Evolutionary conservation across 2,888 invertebrate species (phyloP), one percentile per base, ranked within the genome.

Genomic region (Caenorhabditis zanzibari): DNA sequence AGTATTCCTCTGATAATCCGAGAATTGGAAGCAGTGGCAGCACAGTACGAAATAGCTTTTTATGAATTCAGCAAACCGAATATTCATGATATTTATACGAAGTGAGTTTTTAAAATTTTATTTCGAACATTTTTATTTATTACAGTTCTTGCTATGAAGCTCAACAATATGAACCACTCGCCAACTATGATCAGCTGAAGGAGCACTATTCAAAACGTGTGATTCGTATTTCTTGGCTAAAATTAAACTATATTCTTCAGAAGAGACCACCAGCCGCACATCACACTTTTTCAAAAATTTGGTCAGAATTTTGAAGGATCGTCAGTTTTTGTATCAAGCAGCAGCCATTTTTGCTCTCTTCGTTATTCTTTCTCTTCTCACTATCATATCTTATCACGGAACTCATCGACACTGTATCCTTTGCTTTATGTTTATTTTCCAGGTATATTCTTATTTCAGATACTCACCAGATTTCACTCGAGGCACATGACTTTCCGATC

Each of bases 61-160:
- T 75, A 35, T 38, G 81, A 81, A n/a, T 12, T 81, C n/a, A 41
- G 56, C 24, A 61, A 41, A 16, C 75, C 75, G 14, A 74, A 47
- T 28, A 28, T 81, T 35, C 74, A 75, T n/a, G 81, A 81, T 56
- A 32, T 81, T 35, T 81, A 81, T 24, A 35, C 74, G n/a, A 81
- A 81, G 81, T 81, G 16, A 22, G 49, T 24, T 24, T 16, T 5
- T 12, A n/a, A n/a, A n/a, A 10, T 19, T 6, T 3, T 63, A 3
- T 12, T 44, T 44, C 12, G 0, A 35, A 22, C 7, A 47, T 47
- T 47, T 9, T 44, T 26, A 61, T 81, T 52, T 2, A n/a, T n/a
- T n/a, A n/a, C 63, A 81, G 81, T 22, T 69, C 81, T 1, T 74
- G 74, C 24, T 81, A 56, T 41, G 68, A 81, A 32, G 28, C 38